Evolutionary conservation across 2,888 invertebrate species (phyloP).

Genomic region (Fissipunctia ypsillon): DNA sequence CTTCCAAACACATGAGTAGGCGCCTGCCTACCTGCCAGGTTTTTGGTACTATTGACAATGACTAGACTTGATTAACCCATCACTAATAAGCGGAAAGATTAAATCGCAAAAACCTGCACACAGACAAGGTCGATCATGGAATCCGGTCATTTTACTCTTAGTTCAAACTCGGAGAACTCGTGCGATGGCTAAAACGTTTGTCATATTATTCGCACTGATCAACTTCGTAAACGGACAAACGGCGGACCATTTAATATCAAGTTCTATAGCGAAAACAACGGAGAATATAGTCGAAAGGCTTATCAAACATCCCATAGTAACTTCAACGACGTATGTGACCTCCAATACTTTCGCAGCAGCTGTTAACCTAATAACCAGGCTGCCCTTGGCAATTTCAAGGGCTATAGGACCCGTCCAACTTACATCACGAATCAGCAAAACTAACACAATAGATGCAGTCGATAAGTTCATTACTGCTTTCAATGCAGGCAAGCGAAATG

Average conservation of each 20-base stretch:
- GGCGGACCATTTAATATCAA: conserved; percentile 33
- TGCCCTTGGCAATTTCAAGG: conserved; percentile 68
- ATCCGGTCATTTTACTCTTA: conserved; percentile 66
- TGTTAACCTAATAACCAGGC: conserved; percentile 52
- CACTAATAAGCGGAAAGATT: conserved; percentile 67
- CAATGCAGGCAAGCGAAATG: conserved; percentile 70
- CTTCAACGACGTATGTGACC: conserved; percentile 56
- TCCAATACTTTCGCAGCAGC: conserved; percentile 67
- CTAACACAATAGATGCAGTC: conserved; percentile 67
- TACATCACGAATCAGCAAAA: conserved; percentile 66
- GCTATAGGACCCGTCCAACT: conserved; percentile 60
- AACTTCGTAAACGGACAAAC: conserved; percentile 10
- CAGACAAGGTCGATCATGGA: conserved; percentile 66
- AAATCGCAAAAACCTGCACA: conserved; percentile 61
- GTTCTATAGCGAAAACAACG: conserved; percentile 27
- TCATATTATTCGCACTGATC: conserved; percentile 40
- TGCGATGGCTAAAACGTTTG: conserved; percentile 59
- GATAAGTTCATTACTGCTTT: conserved; percentile 70
- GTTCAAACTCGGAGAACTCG: conserved; percentile 61
- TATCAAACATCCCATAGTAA: conserved; percentile 60
- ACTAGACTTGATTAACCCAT: conserved; percentile 46
- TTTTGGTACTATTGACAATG: conserved; percentile 33
- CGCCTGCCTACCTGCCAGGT: background rate
- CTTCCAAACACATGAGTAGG: conserved; percentile 2
- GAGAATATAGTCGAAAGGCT: conserved; percentile 28